Conservation (phyloP, 2,888 invertebrate genomes). For the Nasonia oneida region DNA sequence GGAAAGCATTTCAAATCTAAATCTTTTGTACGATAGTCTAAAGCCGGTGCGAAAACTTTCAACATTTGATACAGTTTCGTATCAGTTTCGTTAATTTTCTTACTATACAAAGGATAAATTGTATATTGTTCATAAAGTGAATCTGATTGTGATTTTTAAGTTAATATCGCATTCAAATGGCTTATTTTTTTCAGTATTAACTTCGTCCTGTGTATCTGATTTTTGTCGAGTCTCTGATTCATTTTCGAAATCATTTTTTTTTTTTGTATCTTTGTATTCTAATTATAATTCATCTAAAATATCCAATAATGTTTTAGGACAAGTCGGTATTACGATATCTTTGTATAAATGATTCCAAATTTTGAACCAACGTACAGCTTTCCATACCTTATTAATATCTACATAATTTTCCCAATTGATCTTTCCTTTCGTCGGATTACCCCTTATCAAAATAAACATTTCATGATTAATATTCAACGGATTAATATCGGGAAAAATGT, state of each 20-base stretch:
- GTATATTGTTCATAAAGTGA: conserved; percentile 58
- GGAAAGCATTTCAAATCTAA: conserved; percentile 51
- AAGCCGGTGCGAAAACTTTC: conserved; percentile 59
- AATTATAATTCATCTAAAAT: background rate
- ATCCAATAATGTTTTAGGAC: conserved; percentile 39
- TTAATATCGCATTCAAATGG: background rate
- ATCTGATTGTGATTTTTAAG: conserved; percentile 60
- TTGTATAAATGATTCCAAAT: conserved; percentile 67
- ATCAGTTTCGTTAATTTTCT: no score
- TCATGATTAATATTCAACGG: conserved; percentile 68
- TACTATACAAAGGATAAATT: no score
- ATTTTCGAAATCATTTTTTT: conserved; percentile 4
- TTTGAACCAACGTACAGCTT: conserved; percentile 69
- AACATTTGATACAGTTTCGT: conserved; percentile 63
- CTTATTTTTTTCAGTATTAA: no score
- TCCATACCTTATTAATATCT: conserved; percentile 67
- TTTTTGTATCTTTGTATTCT: background rate
- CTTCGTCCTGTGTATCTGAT: background rate
- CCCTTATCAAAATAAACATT: conserved; percentile 70
- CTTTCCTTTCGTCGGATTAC: conserved; percentile 65
- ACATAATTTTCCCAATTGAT: no score
- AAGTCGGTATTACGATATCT: conserved; percentile 66
- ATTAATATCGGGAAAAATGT: conserved; percentile 65
- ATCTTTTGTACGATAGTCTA: conserved; percentile 63
- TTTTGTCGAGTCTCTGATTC: background rate